These are phyloP conservation scores for Oceanodroma leucorhoa DNA, from an alignment of 2,797 vertebrate species.

Conservation along the genomic window DNA sequence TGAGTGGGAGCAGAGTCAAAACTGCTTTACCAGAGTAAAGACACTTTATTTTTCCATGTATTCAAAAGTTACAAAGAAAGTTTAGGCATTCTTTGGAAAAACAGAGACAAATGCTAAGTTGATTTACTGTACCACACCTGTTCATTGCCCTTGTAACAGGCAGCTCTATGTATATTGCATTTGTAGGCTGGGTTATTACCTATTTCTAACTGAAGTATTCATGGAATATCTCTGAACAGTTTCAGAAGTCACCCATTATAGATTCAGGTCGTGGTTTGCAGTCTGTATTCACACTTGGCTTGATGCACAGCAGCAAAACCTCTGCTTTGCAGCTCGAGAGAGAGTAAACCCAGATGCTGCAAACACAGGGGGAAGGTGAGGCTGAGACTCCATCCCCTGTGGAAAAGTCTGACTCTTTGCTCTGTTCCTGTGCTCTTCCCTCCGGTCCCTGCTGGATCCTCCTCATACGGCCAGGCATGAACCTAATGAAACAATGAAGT, in stretches of 20 bases:
- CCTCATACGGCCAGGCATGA: fast-evolving
- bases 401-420: background rate
- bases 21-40: background rate
- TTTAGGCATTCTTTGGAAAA: background rate
- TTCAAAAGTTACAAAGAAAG: background rate
- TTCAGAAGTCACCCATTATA: background rate
- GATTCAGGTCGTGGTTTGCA: background rate
- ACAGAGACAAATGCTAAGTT: background rate
- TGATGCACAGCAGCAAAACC: background rate
- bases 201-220: background rate
- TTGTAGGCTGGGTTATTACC: background rate
- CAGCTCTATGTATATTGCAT: background rate
- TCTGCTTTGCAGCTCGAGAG: background rate
- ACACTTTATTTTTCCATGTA: background rate
- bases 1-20: background rate
- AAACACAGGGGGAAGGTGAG: background rate
- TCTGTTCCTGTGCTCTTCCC: background rate
- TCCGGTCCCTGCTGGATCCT: background rate
- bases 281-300: background rate
- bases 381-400: background rate
- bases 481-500: background rate
- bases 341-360: background rate
- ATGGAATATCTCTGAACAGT: background rate
- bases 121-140: background rate
- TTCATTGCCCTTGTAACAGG: background rate